phyloP scores from a whole-genome alignment of 2,113 vertebrate species.

The Hymenochirus boettgeri region DNA sequence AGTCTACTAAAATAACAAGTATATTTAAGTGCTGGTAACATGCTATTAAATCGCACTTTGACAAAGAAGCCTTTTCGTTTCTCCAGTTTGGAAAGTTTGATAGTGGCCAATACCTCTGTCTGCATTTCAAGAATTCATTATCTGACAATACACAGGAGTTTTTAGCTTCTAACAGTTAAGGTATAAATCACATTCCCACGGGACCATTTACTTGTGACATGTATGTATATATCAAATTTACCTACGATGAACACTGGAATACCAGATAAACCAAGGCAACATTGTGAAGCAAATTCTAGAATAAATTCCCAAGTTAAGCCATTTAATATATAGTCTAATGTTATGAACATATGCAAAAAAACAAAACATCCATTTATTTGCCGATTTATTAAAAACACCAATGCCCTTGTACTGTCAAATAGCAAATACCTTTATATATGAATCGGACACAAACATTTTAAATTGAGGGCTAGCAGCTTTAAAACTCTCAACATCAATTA shows the following conservation, averaged over 20 bases:
- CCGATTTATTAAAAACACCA: too few relatives aligned
- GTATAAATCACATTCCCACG: conserved; percentile 50
- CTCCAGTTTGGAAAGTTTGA: conserved; percentile 42
- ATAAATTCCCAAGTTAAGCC: too few relatives aligned
- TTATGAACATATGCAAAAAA: too few relatives aligned
- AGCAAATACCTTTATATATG: too few relatives aligned
- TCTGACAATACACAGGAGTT: conserved; percentile 53
- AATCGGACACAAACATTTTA: too few relatives aligned
- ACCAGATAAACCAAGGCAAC: neutral
- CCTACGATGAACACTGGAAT: neutral
- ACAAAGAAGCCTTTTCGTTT: conserved; percentile 49
- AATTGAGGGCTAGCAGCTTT: too few relatives aligned
- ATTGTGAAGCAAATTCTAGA: too few relatives aligned
- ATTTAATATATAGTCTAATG: too few relatives aligned
- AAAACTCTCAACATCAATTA: too few relatives aligned
- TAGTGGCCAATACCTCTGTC: neutral
- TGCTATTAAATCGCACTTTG: conserved; percentile 47
- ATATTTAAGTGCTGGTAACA: conserved; percentile 3
- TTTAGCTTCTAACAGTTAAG: conserved; percentile 43
- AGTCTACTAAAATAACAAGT: conserved; percentile 44
- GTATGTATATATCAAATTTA: neutral
- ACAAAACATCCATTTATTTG: too few relatives aligned
- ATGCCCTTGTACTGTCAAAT: too few relatives aligned
- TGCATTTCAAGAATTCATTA: conserved; percentile 16
- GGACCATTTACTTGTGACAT: conserved; percentile 43